Conservation (phyloP, 1,140 invertebrate species). For the Dryas iulia region DNA sequence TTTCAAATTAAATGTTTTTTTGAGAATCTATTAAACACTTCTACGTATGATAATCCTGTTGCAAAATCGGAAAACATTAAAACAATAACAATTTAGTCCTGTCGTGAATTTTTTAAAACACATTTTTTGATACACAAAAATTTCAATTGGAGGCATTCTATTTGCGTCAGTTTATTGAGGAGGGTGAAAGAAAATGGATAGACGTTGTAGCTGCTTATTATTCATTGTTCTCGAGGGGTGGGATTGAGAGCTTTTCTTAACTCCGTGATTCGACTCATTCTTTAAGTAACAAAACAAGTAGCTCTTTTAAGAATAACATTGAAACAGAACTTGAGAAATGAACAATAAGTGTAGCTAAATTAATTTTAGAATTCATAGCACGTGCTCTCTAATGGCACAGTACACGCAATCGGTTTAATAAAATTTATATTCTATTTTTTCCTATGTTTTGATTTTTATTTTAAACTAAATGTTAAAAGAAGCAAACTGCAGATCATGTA, state of each 20-base stretch:
- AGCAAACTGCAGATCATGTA: background rate
- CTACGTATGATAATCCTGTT: too few relatives aligned
- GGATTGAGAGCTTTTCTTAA: slow-evolving; percentile 51
- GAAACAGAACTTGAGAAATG: slow-evolving; percentile 36
- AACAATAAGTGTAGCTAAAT: slow-evolving; percentile 30
- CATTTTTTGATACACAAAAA: slow-evolving; percentile 60
- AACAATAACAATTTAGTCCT: too few relatives aligned
- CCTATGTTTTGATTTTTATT: background rate
- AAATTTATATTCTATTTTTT: background rate
- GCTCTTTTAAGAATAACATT: slow-evolving; percentile 46
- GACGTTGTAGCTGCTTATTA: slow-evolving; percentile 69
- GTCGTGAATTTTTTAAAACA: background rate
- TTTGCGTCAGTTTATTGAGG: slow-evolving; percentile 52
- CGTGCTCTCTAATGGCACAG: slow-evolving; percentile 23
- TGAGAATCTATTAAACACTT: too few relatives aligned
- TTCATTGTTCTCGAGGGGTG: slow-evolving; percentile 63
- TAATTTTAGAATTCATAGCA: slow-evolving; percentile 34
- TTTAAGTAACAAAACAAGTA: slow-evolving; percentile 66
- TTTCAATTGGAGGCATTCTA: slow-evolving; percentile 68
- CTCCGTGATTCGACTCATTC: slow-evolving; percentile 73
- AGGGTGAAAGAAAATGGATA: slow-evolving; percentile 68
- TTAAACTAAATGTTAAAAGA: background rate
- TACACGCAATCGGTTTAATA: slow-evolving; percentile 23
- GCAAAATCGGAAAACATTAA: too few relatives aligned
- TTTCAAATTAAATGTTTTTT: too few relatives aligned